These are phyloP conservation scores for Prietella phreatophila DNA, from an alignment of 2,113 vertebrate genomes.

Conservation along the genomic window DNA sequence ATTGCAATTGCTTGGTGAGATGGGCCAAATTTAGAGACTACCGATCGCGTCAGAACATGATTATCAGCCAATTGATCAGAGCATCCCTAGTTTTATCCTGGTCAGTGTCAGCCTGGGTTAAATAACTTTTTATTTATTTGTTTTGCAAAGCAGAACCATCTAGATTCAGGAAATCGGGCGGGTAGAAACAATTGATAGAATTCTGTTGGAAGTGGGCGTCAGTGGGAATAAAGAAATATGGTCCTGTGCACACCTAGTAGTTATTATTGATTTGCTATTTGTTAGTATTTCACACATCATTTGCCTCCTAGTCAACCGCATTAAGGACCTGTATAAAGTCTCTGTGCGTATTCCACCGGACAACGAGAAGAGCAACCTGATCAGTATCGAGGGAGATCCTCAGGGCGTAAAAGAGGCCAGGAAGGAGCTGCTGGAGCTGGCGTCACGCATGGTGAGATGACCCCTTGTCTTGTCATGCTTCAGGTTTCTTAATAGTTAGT, in stretches of 20 bases:
- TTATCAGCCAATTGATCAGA: no score
- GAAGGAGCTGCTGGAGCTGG: conserved; percentile 96
- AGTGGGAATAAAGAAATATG: background rate
- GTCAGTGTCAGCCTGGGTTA: background rate
- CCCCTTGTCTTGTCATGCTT: background rate
- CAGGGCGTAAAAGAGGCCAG: conserved; percentile 97
- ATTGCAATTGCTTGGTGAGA: no score
- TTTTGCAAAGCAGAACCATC: background rate
- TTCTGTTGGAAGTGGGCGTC: background rate
- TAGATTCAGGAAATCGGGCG: background rate
- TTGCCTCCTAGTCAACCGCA: conserved; percentile 90
- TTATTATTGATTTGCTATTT: background rate
- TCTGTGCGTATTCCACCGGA: conserved; percentile 97
- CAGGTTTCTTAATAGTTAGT: background rate
- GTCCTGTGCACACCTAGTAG: background rate
- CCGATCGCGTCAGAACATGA: no score
- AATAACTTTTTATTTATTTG: background rate
- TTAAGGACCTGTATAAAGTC: conserved; percentile 97
- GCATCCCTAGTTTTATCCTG: background rate
- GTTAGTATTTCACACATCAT: no score
- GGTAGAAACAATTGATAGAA: background rate
- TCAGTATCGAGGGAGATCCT: conserved; percentile 96
- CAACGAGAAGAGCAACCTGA: conserved; percentile 95
- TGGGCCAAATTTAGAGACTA: no score
- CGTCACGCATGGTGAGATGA: conserved; percentile 88